phyloP scores from a whole-genome alignment of 2,113 vertebrate genomes.

The Corydoras maculifer region DNA sequence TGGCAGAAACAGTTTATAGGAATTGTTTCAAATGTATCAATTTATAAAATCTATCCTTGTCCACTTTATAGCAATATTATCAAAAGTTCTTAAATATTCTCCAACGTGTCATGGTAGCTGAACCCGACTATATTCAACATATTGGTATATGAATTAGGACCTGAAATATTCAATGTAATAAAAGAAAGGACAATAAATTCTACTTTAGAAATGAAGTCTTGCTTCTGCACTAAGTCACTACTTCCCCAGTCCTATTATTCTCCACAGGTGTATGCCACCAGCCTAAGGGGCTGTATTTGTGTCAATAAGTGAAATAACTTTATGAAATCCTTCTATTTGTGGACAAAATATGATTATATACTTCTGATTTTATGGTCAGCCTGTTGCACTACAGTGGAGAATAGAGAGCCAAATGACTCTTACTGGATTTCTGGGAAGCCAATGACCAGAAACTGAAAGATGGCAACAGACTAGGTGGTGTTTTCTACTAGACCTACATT shows the following conservation, averaged over 20 bases:
- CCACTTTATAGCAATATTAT: no score
- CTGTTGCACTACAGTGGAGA: slow-evolving; percentile 18
- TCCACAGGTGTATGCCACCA: slow-evolving; percentile 24
- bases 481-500: slow-evolving; percentile 11
- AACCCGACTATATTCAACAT: no score
- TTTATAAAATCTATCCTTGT: no score
- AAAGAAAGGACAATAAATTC: not conserved
- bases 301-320: slow-evolving; percentile 25
- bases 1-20: no score
- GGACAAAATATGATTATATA: slow-evolving; percentile 19
- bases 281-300: slow-evolving; percentile 32
- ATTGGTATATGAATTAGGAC: not conserved
- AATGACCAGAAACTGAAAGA: slow-evolving; percentile 35
- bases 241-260: slow-evolving; percentile 28
- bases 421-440: slow-evolving; percentile 32
- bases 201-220: slow-evolving; percentile 21
- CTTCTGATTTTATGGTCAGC: slow-evolving; percentile 21
- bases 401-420: not conserved
- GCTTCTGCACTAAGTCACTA: slow-evolving; percentile 14
- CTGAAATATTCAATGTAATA: not conserved
- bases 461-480: slow-evolving; percentile 17
- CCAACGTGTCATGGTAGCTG: no score
- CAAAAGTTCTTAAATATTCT: no score
- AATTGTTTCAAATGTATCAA: no score
- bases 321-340: slow-evolving; percentile 26